Evolutionary conservation across 2,113 vertebrate species (phyloP).

Genomic region (Romanogobio albipinnatus): DNA sequence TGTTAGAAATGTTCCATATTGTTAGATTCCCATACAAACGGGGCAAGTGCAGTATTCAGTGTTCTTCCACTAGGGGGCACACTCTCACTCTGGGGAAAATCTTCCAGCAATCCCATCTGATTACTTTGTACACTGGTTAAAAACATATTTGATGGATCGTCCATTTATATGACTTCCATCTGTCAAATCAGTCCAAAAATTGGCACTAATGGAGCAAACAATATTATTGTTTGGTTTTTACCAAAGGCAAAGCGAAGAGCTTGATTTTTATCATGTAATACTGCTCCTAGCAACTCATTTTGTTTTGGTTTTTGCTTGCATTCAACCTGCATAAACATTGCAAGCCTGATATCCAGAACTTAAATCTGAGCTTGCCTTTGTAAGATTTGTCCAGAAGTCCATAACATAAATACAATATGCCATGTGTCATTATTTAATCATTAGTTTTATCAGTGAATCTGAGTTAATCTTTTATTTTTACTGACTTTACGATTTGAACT

Average conservation of each 20-base stretch:
- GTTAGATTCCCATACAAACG: not conserved
- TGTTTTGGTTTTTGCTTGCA: not conserved
- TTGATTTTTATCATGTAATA: not conserved
- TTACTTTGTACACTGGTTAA: not conserved
- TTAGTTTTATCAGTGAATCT: too few species aligned
- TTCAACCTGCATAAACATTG: constrained; percentile 8
- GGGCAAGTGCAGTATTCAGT: not conserved
- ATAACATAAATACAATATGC: not conserved
- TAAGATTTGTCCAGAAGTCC: not conserved
- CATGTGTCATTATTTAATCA: not conserved
- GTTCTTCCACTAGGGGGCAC: constrained; percentile 34
- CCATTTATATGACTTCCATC: not conserved
- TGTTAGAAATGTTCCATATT: not conserved
- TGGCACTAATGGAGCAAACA: constrained; percentile 2
- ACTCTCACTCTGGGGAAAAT: constrained; percentile 32
- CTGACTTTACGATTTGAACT: too few species aligned
- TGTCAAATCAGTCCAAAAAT: constrained; percentile 19
- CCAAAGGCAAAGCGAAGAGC: not conserved
- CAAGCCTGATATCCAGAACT: not conserved
- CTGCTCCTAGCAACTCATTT: constrained; percentile 7
- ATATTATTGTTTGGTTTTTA: not conserved
- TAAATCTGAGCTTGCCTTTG: not conserved
- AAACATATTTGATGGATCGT: not conserved
- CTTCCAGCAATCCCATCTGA: not conserved
- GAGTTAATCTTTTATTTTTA: not conserved